Percentiles rank a stretch among this genome's conserved stretches.
phyloP scores from a whole-genome alignment of 2,113 vertebrate species.

The Tursiops truncatus region DNA sequence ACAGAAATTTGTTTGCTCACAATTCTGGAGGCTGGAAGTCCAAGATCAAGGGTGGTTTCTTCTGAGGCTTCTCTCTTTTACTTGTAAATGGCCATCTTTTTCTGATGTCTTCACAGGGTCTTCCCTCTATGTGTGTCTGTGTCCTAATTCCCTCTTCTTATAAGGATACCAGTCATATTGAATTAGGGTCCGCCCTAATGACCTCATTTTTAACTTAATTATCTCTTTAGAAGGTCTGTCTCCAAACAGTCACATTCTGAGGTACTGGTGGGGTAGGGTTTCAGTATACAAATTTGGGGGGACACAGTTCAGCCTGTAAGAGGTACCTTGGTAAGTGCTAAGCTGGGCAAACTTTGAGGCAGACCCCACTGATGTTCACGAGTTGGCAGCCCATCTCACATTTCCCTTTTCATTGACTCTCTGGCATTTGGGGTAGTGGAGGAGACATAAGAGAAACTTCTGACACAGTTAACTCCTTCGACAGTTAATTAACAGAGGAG shows the following conservation, averaged over 20 bases:
- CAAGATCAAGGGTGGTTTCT: neutral
- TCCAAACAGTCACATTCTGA: neutral
- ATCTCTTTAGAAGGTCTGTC: neutral
- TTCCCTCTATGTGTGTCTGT: neutral
- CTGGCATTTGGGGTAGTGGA: neutral
- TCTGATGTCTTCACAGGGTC: neutral
- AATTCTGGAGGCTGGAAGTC: neutral
- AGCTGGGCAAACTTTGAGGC: neutral
- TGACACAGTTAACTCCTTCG: neutral
- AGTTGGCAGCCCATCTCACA: neutral
- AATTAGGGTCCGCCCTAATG: neutral
- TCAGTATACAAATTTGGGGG: neutral
- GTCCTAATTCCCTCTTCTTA: neutral
- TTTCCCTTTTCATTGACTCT: neutral
- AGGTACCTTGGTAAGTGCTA: neutral
- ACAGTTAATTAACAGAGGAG: neutral
- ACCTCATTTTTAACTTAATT: neutral
- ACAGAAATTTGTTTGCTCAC: neutral
- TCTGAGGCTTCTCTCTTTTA: neutral
- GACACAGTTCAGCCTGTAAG: neutral
- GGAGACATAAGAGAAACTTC: neutral
- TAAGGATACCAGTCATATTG: neutral
- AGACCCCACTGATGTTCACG: neutral
- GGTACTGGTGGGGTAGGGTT: neutral
- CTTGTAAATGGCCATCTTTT: neutral